Conservation (phyloP, 2,113 vertebrate genomes). For the Pipra filicauda region DNA sequence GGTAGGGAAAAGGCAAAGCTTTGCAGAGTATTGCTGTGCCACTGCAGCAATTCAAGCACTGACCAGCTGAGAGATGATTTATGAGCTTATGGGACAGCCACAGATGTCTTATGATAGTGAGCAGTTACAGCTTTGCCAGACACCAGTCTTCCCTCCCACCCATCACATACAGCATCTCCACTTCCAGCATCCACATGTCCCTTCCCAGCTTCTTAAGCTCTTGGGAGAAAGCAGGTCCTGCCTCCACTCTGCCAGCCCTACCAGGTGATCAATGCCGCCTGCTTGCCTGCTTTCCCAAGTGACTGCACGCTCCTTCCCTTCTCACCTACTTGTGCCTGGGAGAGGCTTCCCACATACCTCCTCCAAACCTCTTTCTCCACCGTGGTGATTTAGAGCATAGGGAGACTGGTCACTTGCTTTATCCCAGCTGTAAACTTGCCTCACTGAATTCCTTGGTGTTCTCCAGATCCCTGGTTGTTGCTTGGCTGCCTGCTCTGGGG, state of each 20-base stretch:
- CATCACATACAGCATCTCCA: not conserved
- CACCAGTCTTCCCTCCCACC: not conserved
- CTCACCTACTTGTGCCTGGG: not conserved
- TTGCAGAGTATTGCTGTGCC: not conserved
- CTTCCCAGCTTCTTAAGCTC: not conserved
- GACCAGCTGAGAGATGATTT: not conserved
- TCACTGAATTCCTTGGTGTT: not conserved
- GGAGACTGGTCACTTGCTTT: not conserved
- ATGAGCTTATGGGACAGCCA: not conserved
- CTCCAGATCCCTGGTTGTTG: not conserved
- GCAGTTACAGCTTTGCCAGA: not conserved
- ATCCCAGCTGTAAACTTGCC: not conserved
- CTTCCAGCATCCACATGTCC: not conserved
- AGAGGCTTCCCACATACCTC: not conserved
- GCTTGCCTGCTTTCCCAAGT: not conserved
- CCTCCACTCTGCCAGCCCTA: not conserved
- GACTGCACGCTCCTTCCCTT: not conserved
- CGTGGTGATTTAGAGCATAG: fast-evolving
- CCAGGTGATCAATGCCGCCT: not conserved
- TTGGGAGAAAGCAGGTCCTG: not conserved
- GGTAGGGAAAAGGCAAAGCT: not conserved
- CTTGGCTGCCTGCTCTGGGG: not conserved
- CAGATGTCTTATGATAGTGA: not conserved
- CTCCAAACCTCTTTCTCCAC: not conserved
- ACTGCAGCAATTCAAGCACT: not conserved